Evolutionary conservation across 2,888 invertebrate genomes (phyloP), one percentile per base, ranked within the genome.

Genomic region (Synanthedon vespiformis): DNA sequence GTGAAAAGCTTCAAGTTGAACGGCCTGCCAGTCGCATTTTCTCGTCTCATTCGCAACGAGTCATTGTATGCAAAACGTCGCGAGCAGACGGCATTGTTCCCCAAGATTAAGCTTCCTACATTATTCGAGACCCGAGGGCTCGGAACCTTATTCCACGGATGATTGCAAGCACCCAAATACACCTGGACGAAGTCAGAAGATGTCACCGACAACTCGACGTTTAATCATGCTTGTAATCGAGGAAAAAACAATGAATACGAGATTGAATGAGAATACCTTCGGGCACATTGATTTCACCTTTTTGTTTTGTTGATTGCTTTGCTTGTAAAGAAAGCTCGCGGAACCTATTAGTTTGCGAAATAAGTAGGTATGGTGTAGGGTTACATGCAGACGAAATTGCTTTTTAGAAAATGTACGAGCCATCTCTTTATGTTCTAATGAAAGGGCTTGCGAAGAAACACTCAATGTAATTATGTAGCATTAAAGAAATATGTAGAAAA

Each of bases 11-110:
- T 44, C 22, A 48, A 48, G 48, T 48, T 48, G 48, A 48, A 48
- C 48, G 52, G 53, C 57, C 54, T 55, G 67, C 62, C 70, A 64
- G 69, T 68, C 63, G 71, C 72, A 69, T 74, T 75, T 69, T 64
- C 60, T 64, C 57, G 50, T 52, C 64, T 65, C 69, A 65, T 68
- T 69, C 68, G 68, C 63, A 65, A 63, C 69, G 68, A 71, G 74
- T 76, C 78, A 81, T 83, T 84, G 82, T 85, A 85, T 83, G 82
- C 80, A 80, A 81, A 82, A 76, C 77, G 81, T 83, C 82, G 70
- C 70, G 70, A 64, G 72, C 83, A 82, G 80, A 72, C 65, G 60
- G 70, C 72, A 85, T 86, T 86, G 85, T 86, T 77, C 78, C 66
- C 71, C 72, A 74, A 85, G 84, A 85, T 82, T 82, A 83, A 77